Percentiles rank a stretch among this genome's conserved stretches.
phyloP scores from a whole-genome alignment of 2,113 vertebrate genomes.

The crab-eating macaque (Macaca fascicularis) region DNA sequence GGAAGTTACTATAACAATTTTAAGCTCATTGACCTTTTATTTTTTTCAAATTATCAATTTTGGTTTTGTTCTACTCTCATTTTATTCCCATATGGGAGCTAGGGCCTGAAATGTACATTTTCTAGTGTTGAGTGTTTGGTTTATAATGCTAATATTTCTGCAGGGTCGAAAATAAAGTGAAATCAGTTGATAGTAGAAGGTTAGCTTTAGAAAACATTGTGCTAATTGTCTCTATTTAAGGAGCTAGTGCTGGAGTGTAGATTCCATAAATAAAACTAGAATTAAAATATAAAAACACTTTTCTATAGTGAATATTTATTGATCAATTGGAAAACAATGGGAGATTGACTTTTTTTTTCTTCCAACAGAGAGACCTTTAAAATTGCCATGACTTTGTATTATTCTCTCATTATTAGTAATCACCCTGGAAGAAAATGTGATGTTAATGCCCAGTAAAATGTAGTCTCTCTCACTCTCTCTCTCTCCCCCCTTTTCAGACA shows the following conservation, averaged over 20 bases:
- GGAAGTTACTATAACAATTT: conserved; percentile 66
- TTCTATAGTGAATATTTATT: not conserved
- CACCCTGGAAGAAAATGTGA: not conserved
- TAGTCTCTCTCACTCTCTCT: not conserved
- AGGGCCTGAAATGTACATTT: conserved; percentile 12
- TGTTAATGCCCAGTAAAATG: not conserved
- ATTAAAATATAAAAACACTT: conserved; percentile 41
- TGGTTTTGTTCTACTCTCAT: conserved; percentile 65
- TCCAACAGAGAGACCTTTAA: not conserved
- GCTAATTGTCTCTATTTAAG: not conserved
- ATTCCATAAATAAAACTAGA: not conserved
- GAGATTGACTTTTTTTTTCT: not conserved
- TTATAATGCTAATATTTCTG: not conserved
- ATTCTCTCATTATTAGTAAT: conserved; percentile 12
- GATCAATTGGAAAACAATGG: not conserved
- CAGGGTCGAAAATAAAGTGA: not conserved
- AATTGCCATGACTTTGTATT: not conserved
- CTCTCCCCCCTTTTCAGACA: not conserved
- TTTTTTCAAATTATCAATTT: conserved; percentile 65
- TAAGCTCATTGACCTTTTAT: conserved; percentile 71
- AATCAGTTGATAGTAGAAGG: not conserved
- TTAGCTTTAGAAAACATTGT: conserved; percentile 19
- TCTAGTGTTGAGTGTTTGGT: not conserved
- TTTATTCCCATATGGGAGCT: conserved; percentile 37
- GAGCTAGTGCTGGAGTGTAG: not conserved